Evolutionary conservation across 2,888 invertebrate genomes (phyloP).

Genomic region (Yponomeuta cagnagella): DNA sequence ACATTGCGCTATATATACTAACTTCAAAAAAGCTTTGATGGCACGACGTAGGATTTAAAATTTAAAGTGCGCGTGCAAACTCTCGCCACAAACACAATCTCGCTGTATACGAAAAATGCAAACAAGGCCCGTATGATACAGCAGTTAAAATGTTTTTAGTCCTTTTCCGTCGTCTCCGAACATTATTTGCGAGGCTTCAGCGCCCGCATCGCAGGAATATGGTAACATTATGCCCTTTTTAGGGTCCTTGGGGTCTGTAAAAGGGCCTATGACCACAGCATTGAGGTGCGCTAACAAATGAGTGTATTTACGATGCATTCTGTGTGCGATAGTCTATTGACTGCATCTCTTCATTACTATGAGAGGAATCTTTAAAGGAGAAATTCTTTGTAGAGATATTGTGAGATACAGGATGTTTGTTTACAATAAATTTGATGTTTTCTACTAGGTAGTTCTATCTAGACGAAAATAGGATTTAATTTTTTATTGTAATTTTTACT

Average conservation of each 20-base stretch:
- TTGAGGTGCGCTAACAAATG: conserved; percentile 13
- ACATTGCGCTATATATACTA: too few relatives aligned
- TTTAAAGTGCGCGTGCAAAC: too few relatives aligned
- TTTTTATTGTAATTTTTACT: too few relatives aligned
- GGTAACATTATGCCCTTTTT: conserved; percentile 21
- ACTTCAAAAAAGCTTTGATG: too few relatives aligned
- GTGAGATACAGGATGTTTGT: neutral
- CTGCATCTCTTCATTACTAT: conserved; percentile 15
- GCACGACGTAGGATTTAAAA: too few relatives aligned
- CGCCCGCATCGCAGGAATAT: conserved; percentile 22
- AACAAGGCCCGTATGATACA: conserved; percentile 26
- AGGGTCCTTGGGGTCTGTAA: conserved; percentile 2
- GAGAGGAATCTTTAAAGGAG: neutral
- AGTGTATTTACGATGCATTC: conserved; percentile 12
- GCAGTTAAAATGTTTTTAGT: conserved; percentile 32
- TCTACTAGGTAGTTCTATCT: too few relatives aligned
- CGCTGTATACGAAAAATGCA: conserved; percentile 20
- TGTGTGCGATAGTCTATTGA: conserved; percentile 7
- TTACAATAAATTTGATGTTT: neutral
- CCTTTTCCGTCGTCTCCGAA: conserved; percentile 27
- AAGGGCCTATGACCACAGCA: neutral
- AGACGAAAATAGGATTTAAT: too few relatives aligned
- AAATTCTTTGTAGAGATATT: neutral
- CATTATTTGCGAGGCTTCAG: conserved; percentile 28
- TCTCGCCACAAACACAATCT: conserved; percentile 12